Conservation (phyloP, 2,888 invertebrate genomes). For the Apocheima hispidaria region DNA sequence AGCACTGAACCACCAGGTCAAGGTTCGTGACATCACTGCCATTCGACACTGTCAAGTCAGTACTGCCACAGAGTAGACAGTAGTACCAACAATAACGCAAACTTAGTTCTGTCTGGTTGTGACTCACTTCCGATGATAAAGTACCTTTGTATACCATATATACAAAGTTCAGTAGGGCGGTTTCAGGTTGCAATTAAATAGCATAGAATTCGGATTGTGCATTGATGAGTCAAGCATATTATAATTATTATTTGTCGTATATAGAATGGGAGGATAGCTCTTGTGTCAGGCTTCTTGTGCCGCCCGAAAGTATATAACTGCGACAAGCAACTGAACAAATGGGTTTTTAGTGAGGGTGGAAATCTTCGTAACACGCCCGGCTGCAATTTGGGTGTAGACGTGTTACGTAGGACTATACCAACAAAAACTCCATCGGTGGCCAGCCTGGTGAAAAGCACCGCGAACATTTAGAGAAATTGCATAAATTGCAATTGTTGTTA, state of each 20-base stretch:
- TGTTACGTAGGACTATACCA: no score
- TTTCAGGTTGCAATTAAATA: slow-evolving; percentile 23
- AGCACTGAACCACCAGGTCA: slow-evolving; percentile 24
- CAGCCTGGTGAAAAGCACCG: no score
- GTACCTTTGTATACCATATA: neutral
- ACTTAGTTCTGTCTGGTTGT: slow-evolving; percentile 16
- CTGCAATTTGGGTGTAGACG: no score
- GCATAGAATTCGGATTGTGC: neutral
- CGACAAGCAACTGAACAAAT: no score
- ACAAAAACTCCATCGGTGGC: no score
- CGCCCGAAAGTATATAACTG: neutral
- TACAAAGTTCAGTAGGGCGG: slow-evolving; percentile 29
- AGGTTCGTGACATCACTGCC: slow-evolving; percentile 33
- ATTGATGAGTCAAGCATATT: slow-evolving; percentile 11
- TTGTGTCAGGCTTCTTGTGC: neutral
- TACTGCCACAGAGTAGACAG: neutral
- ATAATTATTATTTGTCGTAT: neutral
- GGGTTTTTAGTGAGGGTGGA: no score
- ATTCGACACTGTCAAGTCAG: slow-evolving; percentile 27
- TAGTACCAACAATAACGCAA: neutral
- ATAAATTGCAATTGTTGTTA: no score
- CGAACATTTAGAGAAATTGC: no score
- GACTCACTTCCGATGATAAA: slow-evolving; percentile 27
- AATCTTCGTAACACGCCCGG: no score
- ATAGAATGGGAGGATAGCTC: no score